Evolutionary conservation across 2,113 vertebrate genomes (phyloP).

Genomic region (Andinoacara biseriatus): DNA sequence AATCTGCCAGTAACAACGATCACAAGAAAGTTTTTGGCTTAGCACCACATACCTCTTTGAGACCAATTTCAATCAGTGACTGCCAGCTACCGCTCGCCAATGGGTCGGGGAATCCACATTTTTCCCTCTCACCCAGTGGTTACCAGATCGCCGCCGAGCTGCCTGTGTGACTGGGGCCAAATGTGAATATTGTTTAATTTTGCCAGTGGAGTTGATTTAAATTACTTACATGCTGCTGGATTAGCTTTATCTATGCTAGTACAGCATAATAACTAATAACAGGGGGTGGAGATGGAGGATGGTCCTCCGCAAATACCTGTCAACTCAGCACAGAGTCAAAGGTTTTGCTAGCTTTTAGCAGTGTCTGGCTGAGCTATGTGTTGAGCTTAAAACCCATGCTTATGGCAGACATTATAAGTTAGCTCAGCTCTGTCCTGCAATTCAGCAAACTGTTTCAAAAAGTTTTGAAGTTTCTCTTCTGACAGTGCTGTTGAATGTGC

Average conservation of each 20-base stretch:
- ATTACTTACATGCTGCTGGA: background rate
- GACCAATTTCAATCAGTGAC: background rate
- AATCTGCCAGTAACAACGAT: too few relatives aligned
- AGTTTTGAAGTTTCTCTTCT: slow-evolving; percentile 34
- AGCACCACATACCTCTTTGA: background rate
- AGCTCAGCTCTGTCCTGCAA: background rate
- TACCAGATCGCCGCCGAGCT: background rate
- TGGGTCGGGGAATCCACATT: background rate
- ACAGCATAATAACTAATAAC: background rate
- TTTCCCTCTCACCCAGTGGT: background rate
- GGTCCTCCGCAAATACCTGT: background rate
- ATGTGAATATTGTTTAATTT: background rate
- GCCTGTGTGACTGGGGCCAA: background rate
- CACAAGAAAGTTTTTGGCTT: too few relatives aligned
- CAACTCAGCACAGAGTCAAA: background rate
- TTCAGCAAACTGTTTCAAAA: slow-evolving; percentile 35
- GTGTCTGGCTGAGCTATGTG: background rate
- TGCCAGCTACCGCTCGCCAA: background rate
- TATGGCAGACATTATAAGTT: background rate
- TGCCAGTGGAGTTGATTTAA: background rate
- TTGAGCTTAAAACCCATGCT: background rate
- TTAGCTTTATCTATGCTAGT: background rate
- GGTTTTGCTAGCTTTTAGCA: background rate
- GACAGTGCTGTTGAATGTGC: slow-evolving; percentile 37
- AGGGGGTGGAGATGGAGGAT: background rate